phyloP scores from a whole-genome alignment of 2,113 vertebrate species.

The Catharus bicknelli region DNA sequence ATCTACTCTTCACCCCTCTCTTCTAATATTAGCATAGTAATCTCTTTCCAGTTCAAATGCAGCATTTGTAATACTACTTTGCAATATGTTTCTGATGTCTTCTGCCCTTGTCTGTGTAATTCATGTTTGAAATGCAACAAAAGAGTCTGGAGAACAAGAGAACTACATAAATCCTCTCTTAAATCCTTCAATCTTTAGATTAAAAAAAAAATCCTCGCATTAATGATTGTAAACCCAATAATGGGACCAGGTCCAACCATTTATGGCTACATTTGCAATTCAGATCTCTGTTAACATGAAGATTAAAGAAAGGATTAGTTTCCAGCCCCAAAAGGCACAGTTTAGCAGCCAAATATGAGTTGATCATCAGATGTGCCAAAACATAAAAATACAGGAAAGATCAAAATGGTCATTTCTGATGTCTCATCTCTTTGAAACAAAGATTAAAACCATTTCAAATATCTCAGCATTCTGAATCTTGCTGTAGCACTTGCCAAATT shows the following conservation, averaged over 20 bases:
- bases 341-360: constrained; percentile 1
- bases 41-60: constrained; percentile 19
- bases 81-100: constrained; percentile 2
- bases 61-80: constrained; percentile 1
- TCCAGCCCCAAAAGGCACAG: not conserved
- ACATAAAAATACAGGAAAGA: not conserved
- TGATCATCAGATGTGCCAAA: not conserved
- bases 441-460: not conserved
- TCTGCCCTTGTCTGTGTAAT: constrained; percentile 32
- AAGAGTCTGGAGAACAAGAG: constrained; percentile 46
- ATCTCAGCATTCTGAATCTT: not conserved
- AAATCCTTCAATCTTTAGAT: constrained; percentile 60
- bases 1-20: not conserved
- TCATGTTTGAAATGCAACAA: constrained; percentile 37
- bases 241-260: constrained; percentile 42
- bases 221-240: constrained; percentile 56
- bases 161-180: constrained; percentile 50
- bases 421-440: not conserved
- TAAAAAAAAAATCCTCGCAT: constrained; percentile 29
- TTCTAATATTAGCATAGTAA: constrained; percentile 33
- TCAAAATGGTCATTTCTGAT: not conserved
- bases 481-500: not conserved
- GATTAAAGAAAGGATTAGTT: constrained; percentile 65
- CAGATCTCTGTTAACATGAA: constrained; percentile 23
- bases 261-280: constrained; percentile 51